Conservation (phyloP, 2,888 invertebrate genomes). For the Rhingia campestris region DNA sequence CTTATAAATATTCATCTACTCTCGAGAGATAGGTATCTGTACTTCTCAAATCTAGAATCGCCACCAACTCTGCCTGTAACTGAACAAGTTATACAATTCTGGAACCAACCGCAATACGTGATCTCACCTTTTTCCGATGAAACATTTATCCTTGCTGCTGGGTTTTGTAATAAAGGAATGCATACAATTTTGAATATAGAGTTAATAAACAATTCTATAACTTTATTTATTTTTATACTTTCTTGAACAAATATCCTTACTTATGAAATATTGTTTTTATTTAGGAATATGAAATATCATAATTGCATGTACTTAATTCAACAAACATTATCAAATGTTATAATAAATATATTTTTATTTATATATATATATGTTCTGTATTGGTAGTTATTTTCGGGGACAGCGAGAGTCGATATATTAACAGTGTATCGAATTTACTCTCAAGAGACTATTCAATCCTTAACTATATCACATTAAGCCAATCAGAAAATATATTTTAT, state of each 20-base stretch:
- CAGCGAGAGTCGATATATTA: constrained; percentile 45
- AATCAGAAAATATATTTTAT: constrained; percentile 58
- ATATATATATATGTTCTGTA: constrained; percentile 14
- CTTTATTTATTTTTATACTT: constrained; percentile 46
- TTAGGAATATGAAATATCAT: constrained; percentile 68
- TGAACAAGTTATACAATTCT: too few species aligned
- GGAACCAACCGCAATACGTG: too few species aligned
- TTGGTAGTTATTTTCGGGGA: constrained; percentile 32
- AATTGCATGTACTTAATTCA: constrained; percentile 57
- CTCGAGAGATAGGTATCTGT: too few species aligned
- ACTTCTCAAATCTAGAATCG: too few species aligned
- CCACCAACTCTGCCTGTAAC: too few species aligned
- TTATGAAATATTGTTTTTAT: constrained; percentile 42
- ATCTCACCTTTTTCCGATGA: too few species aligned
- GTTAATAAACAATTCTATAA: constrained; percentile 59
- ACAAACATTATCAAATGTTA: constrained; percentile 58
- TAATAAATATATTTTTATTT: constrained; percentile 52
- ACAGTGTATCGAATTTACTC: constrained; percentile 31
- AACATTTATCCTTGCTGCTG: background rate
- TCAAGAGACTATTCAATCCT: constrained; percentile 54
- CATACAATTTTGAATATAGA: constrained; percentile 17
- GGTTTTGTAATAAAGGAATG: background rate
- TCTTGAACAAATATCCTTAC: constrained; percentile 53
- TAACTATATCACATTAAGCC: constrained; percentile 72
- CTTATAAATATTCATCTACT: too few species aligned